Base-by-base conservation (phyloP, 2,113 vertebrate species). In the Aegithalos caudatus region DNA sequence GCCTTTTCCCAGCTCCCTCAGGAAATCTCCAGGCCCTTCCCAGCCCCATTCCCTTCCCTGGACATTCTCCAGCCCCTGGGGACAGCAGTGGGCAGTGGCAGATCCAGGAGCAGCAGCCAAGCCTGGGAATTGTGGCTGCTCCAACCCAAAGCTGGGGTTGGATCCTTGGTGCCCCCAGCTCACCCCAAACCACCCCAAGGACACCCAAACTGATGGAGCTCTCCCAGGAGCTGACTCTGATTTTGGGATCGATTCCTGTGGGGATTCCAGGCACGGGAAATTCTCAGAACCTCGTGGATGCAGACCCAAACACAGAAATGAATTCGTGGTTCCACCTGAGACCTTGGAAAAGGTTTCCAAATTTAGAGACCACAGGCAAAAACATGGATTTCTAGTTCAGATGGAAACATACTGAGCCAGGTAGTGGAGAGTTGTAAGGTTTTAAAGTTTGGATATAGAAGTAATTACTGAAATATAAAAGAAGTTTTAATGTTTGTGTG, bases 191-290 rank as follows among this genome's bases (percentile, higher is more conserved):
- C 18, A 67, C 53, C 14, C 37, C 44, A 29, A 29, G 16, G 9
- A 1, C 4, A 5, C 44, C 6, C 54, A 24, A 1, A 16, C 1
- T n/a, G 29, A 7, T 8, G 37, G 6, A 33, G 9, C 37, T 44
- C 10, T 54, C 42, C 16, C 12, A 27, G 62, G 23, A 38, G 9
- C 9, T 3, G 6, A 20, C 2, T 2, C 10, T 10, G 42, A 48
- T 6, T 14, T 2, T 0, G 29, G 37, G 40, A 28, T 22, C 11
- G 4, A 27, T 70, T 35, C 18, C 27, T 18, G 51, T 29, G 16
- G 51, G 28, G 18, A 53, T 53, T 53, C 28, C 51, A 53, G 51
- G 48, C 48, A 50, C 48, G 27, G 28, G 10, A 53, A 53, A 53
- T 53, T 18, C 51, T 11, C 51, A 29, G 24, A 11, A 53, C 10